phyloP scores from a whole-genome alignment of 2,113 vertebrate genomes.

The Gracilinanus agilis region DNA sequence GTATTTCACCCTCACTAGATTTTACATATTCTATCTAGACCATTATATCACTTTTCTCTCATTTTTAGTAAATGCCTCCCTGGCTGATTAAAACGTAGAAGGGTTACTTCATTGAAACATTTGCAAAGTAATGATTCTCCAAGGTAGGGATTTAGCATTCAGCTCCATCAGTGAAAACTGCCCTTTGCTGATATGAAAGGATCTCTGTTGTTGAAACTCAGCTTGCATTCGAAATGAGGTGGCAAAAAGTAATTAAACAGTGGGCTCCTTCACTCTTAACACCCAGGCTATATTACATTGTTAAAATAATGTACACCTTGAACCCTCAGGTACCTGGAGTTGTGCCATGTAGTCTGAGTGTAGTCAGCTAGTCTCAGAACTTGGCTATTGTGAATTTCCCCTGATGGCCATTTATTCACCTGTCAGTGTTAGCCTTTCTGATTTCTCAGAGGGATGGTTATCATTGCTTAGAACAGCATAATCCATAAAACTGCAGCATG shows the following conservation, averaged over 20 bases:
- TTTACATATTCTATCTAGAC: background rate
- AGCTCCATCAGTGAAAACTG: slow-evolving; percentile 27
- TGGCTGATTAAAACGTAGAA: background rate
- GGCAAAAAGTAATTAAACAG: slow-evolving; percentile 44
- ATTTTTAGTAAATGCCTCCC: background rate
- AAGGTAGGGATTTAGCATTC: background rate
- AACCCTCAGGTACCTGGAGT: background rate
- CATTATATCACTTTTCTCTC: background rate
- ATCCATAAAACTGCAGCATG: background rate
- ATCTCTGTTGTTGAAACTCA: background rate
- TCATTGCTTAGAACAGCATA: background rate
- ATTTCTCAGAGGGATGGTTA: background rate
- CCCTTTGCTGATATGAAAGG: slow-evolving; percentile 18
- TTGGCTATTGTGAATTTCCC: background rate
- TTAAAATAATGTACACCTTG: slow-evolving; percentile 19
- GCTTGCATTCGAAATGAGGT: slow-evolving; percentile 38
- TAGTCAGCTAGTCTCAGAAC: slow-evolving; percentile 32
- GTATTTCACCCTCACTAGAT: background rate
- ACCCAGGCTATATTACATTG: background rate
- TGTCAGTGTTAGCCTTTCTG: background rate
- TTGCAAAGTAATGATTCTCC: slow-evolving; percentile 5
- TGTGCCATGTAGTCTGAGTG: background rate
- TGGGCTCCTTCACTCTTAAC: background rate
- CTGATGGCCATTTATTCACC: background rate
- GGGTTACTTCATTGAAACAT: background rate